Evolutionary conservation across 2,888 invertebrate genomes (phyloP).

Genomic region (Acheta domesticus): DNA sequence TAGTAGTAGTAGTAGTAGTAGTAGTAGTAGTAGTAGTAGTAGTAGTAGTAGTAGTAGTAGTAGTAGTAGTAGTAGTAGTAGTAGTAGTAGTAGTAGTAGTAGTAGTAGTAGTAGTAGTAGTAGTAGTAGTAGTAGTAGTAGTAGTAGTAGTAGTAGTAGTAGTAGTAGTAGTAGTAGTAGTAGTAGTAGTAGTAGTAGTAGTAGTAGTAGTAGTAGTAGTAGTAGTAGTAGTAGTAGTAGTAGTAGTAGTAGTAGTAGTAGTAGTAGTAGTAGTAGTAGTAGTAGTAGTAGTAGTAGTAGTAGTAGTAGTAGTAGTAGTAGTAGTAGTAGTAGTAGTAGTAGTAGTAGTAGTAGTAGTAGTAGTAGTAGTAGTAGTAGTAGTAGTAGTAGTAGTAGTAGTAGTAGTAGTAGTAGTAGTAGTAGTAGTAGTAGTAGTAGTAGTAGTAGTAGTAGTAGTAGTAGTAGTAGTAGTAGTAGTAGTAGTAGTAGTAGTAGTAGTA

Average conservation of each 20-base stretch:
- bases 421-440: slow-evolving; percentile 18
- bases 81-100: slow-evolving; percentile 18
- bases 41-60: slow-evolving; percentile 18
- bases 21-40: slow-evolving; percentile 9
- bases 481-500: slow-evolving; percentile 18
- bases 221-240: slow-evolving; percentile 18
- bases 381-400: slow-evolving; percentile 18
- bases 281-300: slow-evolving; percentile 18
- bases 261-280: slow-evolving; percentile 18
- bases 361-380: slow-evolving; percentile 18
- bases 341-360: slow-evolving; percentile 18
- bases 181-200: slow-evolving; percentile 18
- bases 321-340: slow-evolving; percentile 18
- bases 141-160: slow-evolving; percentile 18
- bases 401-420: slow-evolving; percentile 18
- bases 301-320: slow-evolving; percentile 18
- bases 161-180: slow-evolving; percentile 18
- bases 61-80: slow-evolving; percentile 9
- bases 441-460: slow-evolving; percentile 18
- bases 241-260: slow-evolving; percentile 9
- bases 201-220: slow-evolving; percentile 18
- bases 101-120: slow-evolving; percentile 18
- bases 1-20: slow-evolving; percentile 18
- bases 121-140: slow-evolving; percentile 18
- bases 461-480: slow-evolving; percentile 18